A percentile compares a stretch with the other conserved stretches of the same genome.
These are phyloP conservation scores for Synergus laeviventris DNA, from an alignment of 2,888 invertebrate species.

Conservation along the genomic window DNA sequence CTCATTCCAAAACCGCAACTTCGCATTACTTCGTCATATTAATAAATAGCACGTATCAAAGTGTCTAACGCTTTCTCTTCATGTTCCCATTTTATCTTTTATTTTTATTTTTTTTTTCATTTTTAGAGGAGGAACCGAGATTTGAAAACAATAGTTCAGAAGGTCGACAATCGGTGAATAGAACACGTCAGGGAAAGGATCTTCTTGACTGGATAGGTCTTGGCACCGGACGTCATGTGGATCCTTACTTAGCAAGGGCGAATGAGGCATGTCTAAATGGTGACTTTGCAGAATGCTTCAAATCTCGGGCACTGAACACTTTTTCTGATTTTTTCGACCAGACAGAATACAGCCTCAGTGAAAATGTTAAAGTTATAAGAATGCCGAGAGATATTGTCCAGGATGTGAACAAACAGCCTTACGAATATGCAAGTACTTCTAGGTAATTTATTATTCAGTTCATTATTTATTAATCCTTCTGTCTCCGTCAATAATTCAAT, in stretches of 20 bases:
- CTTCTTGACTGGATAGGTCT: conserved; percentile 89
- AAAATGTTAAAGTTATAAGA: conserved; percentile 84
- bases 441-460: conserved; percentile 63
- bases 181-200: conserved; percentile 81
- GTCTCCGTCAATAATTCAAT: too few relatives aligned
- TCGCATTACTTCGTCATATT: not conserved
- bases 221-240: conserved; percentile 84
- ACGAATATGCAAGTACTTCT: conserved; percentile 84
- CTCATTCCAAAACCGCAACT: not conserved
- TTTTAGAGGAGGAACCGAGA: conserved; percentile 49
- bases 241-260: conserved; percentile 86
- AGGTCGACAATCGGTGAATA: conserved; percentile 56
- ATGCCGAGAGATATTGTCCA: conserved; percentile 84
- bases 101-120: conserved; percentile 28
- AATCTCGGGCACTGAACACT: conserved; percentile 86
- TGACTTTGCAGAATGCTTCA: conserved; percentile 91
- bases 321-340: conserved; percentile 88
- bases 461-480: not conserved
- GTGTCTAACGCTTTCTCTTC: not conserved
- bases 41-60: not conserved
- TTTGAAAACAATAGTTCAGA: conserved; percentile 43
- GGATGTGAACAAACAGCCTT: conserved; percentile 83
- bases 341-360: conserved; percentile 78
- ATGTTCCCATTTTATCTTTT: conserved; percentile 10
- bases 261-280: conserved; percentile 87